Conservation (phyloP, 2,797 vertebrate species). For the Perodicticus potto region DNA sequence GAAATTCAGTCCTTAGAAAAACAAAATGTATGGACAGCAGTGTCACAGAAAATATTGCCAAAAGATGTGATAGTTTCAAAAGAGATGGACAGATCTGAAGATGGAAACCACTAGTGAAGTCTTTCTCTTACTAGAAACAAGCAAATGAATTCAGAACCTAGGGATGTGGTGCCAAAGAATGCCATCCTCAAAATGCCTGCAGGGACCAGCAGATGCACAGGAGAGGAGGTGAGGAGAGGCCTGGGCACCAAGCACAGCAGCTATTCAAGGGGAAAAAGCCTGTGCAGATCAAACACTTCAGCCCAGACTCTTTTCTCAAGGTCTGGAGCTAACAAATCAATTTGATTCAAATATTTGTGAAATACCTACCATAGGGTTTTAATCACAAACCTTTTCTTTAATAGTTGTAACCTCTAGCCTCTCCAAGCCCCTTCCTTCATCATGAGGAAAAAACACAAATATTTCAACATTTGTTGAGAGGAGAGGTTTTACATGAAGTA, state of each 20-base stretch:
- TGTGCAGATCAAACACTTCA: background rate
- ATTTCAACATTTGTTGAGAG: background rate
- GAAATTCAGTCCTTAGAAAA: background rate
- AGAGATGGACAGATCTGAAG: background rate
- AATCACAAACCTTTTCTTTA: constrained; percentile 2
- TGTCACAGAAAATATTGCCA: background rate
- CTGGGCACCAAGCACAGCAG: background rate
- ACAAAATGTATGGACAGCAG: background rate
- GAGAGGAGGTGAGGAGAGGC: background rate
- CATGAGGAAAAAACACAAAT: background rate
- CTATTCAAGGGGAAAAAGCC: background rate
- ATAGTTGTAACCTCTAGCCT: background rate
- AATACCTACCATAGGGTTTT: background rate
- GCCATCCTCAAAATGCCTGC: background rate
- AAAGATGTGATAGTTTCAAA: background rate
- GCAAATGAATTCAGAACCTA: background rate
- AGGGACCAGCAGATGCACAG: background rate
- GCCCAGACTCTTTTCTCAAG: background rate
- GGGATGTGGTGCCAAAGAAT: background rate
- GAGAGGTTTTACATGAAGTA: background rate
- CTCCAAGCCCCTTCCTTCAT: background rate
- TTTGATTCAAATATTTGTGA: constrained; percentile 20
- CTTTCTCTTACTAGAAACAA: too few species aligned
- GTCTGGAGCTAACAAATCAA: background rate
- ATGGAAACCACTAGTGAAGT: background rate